phyloP scores from a whole-genome alignment of 1,140 invertebrate species.

The Cyrtorhinus lividipennis region DNA sequence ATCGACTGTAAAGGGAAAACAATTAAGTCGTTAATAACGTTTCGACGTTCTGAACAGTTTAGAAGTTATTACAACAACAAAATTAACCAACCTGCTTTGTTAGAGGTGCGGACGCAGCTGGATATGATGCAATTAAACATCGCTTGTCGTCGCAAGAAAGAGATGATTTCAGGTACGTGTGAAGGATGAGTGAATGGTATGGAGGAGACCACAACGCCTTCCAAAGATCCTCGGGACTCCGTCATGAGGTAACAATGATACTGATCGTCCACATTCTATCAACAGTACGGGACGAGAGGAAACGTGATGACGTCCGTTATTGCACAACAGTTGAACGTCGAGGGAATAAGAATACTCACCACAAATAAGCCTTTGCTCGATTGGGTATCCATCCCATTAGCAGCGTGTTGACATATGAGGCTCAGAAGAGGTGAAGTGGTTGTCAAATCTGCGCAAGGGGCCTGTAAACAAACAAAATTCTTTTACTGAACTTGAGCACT shows the following conservation, averaged over 20 bases:
- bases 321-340: too few relatives aligned
- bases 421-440: constrained; percentile 53
- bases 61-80: too few relatives aligned
- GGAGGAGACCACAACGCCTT: constrained; percentile 62
- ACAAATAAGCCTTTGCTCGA: constrained; percentile 62
- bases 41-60: too few relatives aligned
- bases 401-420: constrained; percentile 56
- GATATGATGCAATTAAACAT: constrained; percentile 78
- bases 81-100: constrained; percentile 46
- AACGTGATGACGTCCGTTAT: too few relatives aligned
- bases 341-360: constrained; percentile 37
- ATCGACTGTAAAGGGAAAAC: constrained; percentile 31
- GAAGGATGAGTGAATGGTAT: constrained; percentile 88
- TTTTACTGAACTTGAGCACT: too few relatives aligned
- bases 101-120: constrained; percentile 69
- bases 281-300: too few relatives aligned
- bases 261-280: constrained; percentile 82
- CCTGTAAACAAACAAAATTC: too few relatives aligned
- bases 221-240: constrained; percentile 51
- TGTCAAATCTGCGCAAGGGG: constrained; percentile 49
- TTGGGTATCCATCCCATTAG: constrained; percentile 49
- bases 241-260: constrained; percentile 88
- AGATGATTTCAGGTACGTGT: constrained; percentile 78
- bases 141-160: constrained; percentile 72
- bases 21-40: too few relatives aligned